These are phyloP conservation scores for Peromyscus polionotus DNA, from an alignment of 2,113 vertebrate species.

Conservation along the genomic window DNA sequence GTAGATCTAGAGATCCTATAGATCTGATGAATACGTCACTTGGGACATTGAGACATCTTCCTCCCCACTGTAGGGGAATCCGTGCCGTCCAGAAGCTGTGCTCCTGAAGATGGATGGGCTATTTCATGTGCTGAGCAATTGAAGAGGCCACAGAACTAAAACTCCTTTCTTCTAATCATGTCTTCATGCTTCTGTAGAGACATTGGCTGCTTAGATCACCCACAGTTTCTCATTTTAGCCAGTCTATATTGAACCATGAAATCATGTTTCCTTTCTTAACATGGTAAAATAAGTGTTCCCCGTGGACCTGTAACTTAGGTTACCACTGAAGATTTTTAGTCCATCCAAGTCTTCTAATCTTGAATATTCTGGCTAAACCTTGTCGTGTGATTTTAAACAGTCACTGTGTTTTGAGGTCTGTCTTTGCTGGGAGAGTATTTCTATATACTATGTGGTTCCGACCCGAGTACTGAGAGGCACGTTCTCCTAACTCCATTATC, in stretches of 20 bases:
- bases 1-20: slow-evolving; percentile 99
- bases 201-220: slow-evolving; percentile 75
- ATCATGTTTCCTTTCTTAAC: slow-evolving; percentile 83
- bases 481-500: slow-evolving; percentile 53
- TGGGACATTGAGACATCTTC: slow-evolving; percentile 66
- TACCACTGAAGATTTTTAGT: slow-evolving; percentile 75
- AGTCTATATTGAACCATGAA: slow-evolving; percentile 77
- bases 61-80: slow-evolving; percentile 55
- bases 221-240: slow-evolving; percentile 74
- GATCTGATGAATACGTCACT: slow-evolving; percentile 74
- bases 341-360: slow-evolving; percentile 76
- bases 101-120: slow-evolving; percentile 67
- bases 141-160: slow-evolving; percentile 74
- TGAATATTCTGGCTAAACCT: slow-evolving; percentile 75
- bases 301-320: slow-evolving; percentile 77
- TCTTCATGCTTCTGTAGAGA: slow-evolving; percentile 80
- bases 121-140: slow-evolving; percentile 23
- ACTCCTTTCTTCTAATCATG: slow-evolving; percentile 71
- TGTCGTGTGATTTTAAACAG: slow-evolving; percentile 67
- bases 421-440: slow-evolving; percentile 68
- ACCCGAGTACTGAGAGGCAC: slow-evolving; percentile 48
- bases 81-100: slow-evolving; percentile 47
- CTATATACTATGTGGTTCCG: slow-evolving; percentile 20
- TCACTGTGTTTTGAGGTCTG: background rate
- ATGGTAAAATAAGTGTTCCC: slow-evolving; percentile 78